Base-by-base conservation (phyloP, 2,113 vertebrate species). In the Epinephelus moara region DNA sequence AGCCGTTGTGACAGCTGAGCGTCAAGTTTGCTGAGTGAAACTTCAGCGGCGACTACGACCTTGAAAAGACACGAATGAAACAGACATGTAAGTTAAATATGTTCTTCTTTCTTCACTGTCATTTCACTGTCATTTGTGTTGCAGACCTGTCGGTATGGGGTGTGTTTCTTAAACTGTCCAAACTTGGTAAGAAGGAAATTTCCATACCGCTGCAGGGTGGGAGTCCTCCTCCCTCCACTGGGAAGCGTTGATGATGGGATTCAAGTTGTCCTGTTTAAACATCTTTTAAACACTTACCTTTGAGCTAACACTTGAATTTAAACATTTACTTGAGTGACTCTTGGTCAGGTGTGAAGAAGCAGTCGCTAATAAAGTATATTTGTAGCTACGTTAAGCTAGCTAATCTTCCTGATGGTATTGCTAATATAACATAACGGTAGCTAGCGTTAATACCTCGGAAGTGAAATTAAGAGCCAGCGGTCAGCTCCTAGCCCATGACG, bases 1-100 rank as follows among this genome's bases (percentile, higher is more conserved):
- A 49, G 55, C 57, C 53, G 84, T 21, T 68, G 37, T 90, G 89
- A 93, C 94, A 92, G 91, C 90, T 91, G 89, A 92, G 88, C 40
- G 42, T 27, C 63, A 79, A 90, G 85, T 93, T 92, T 67, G 55
- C 77, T 17, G 81, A 72, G 42, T 37, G 64, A 62, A 82, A 87
- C 82, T 85, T 83, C 27, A 67, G 57, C 73, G 6, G 47, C 5
- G 70, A 78, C 23, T 1, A 12, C 76, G 80, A 89, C 85, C 81
- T 76, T 68, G 57, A 64, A 18, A 4, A 21, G 60, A 71, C 66
- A 25, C 70, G 19, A 42, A 11, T 19, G 25, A 80, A 45, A 60
- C 6, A n/a, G 80, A 69, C 33, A 75, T 73, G 93, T 94, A 78
- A 90, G 91, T 91, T 49, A 8, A 3, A 45, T 18, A 2, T 21